phyloP scores from a whole-genome alignment of 2,888 invertebrate species.

The Aricia artaxerxes region DNA sequence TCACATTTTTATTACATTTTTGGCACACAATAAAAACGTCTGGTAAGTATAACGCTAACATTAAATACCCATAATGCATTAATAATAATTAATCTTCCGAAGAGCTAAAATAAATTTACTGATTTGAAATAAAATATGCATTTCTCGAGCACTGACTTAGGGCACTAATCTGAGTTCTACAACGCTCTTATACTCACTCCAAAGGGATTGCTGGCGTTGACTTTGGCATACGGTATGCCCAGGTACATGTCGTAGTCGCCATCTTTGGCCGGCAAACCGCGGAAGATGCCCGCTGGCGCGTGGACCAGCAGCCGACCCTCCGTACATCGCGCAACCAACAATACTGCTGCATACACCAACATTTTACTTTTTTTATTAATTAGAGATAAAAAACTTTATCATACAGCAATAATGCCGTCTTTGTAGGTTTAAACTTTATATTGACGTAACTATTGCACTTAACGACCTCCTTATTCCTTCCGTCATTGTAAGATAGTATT shows the following conservation, averaged over 20 bases:
- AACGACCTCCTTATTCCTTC: background rate
- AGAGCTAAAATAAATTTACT: no score
- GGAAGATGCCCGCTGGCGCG: background rate
- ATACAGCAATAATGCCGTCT: no score
- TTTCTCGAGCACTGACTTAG: no score
- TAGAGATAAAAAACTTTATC: no score
- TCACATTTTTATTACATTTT: background rate
- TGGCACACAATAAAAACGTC: no score
- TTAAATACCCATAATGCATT: no score
- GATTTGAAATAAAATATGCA: no score
- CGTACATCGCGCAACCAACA: background rate
- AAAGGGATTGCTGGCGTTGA: background rate
- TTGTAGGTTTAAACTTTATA: background rate
- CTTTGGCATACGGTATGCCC: background rate
- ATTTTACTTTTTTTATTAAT: background rate
- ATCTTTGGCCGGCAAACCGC: background rate
- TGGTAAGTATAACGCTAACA: no score
- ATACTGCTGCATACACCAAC: background rate
- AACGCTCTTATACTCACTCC: background rate
- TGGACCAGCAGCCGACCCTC: background rate
- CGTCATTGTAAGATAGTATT: background rate
- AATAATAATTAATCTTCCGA: no score
- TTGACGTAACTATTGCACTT: background rate
- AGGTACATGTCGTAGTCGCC: background rate
- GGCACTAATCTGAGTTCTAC: no score